Conservation (phyloP, 30 jellyfish, hydroid and myxozoan genomes). For the Aurelia sp. region DNA sequence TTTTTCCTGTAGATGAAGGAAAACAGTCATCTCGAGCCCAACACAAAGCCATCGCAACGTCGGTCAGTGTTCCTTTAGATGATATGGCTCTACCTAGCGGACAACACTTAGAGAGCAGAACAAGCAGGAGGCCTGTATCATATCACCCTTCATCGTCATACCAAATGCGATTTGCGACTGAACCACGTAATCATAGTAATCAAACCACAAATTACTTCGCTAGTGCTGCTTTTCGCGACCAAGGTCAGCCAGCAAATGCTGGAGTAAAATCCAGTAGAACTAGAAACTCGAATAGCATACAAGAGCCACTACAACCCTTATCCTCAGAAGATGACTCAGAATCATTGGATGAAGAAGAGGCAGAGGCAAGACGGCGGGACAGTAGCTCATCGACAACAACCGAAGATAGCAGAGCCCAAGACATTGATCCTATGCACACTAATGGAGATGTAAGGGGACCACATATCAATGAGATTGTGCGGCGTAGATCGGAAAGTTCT, state of each 20-base stretch:
- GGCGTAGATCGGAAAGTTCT: neutral
- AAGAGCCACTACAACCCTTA: slow-evolving; percentile 14
- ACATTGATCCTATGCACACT: neutral
- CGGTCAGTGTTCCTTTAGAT: slow-evolving; percentile 58
- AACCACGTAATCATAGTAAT: slow-evolving; percentile 48
- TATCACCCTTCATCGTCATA: slow-evolving; percentile 72
- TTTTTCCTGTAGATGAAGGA: neutral
- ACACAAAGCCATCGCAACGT: slow-evolving; percentile 8
- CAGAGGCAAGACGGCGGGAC: slow-evolving; percentile 12
- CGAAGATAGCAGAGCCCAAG: neutral
- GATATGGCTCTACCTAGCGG: slow-evolving; percentile 69
- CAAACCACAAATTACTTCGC: slow-evolving; percentile 56
- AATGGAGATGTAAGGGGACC: neutral
- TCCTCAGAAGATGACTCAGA: slow-evolving; percentile 77
- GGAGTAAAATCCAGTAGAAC: neutral
- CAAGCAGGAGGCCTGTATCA: slow-evolving; percentile 55
- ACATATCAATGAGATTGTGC: neutral
- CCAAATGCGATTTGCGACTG: slow-evolving; percentile 39
- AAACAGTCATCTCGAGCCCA: slow-evolving; percentile 2
- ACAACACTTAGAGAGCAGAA: slow-evolving; percentile 10
- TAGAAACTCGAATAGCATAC: slow-evolving; percentile 38
- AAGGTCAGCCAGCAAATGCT: slow-evolving; percentile 37
- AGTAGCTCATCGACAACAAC: neutral
- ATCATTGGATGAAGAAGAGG: slow-evolving; percentile 33
- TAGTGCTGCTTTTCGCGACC: slow-evolving; percentile 72